Conservation (phyloP, 1,140 invertebrate genomes). For the Hestina assimilis region DNA sequence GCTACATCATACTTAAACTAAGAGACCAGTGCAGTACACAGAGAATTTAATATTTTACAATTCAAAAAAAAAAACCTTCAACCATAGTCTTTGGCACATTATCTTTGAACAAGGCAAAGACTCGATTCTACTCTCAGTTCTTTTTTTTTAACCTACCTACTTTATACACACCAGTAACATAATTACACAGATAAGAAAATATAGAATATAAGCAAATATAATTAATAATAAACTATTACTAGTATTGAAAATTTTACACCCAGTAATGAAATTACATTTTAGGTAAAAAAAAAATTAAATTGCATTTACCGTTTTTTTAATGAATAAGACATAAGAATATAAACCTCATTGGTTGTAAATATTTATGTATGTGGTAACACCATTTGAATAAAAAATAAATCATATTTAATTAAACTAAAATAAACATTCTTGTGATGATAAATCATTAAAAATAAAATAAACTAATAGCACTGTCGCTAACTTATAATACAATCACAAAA, state of each 20-base stretch:
- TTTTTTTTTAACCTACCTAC: slow-evolving; percentile 50
- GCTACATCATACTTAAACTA: slow-evolving; percentile 64
- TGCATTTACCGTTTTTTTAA: no score
- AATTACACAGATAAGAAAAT: not conserved
- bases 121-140: slow-evolving; percentile 62
- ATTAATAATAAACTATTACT: not conserved
- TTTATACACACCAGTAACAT: slow-evolving; percentile 42
- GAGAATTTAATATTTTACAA: slow-evolving; percentile 46
- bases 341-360: not conserved
- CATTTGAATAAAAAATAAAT: slow-evolving; percentile 12
- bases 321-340: not conserved
- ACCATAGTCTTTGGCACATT: slow-evolving; percentile 75
- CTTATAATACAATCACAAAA: slow-evolving; percentile 24
- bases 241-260: no score
- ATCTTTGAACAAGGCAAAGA: slow-evolving; percentile 75
- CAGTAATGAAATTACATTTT: not conserved
- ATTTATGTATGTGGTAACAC: slow-evolving; percentile 19
- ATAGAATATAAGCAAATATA: not conserved
- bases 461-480: slow-evolving; percentile 18
- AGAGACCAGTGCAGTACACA: slow-evolving; percentile 69
- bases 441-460: slow-evolving; percentile 12
- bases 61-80: slow-evolving; percentile 47
- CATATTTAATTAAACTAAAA: slow-evolving; percentile 7
- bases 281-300: not conserved
- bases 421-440: slow-evolving; percentile 19